Evolutionary conservation across 2,113 vertebrate genomes (phyloP).

Genomic region (Phrynocephalus versicolor): DNA sequence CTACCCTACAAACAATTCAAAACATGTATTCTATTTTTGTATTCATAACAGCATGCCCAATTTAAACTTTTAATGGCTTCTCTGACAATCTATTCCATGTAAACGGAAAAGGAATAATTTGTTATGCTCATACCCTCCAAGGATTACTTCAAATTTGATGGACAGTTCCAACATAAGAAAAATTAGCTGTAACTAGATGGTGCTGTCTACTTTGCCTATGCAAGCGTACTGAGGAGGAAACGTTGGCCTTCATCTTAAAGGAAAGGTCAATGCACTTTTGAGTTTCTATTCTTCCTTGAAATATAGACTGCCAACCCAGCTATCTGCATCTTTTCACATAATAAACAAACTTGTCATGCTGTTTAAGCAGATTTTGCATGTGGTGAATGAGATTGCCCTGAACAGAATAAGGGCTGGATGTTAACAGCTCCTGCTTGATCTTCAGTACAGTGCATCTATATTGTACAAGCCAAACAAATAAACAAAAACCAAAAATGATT

Average conservation of each 20-base stretch:
- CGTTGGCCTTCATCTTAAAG: background rate
- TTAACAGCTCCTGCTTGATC: background rate
- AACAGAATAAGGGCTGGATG: too few relatives aligned
- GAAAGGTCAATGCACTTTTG: slow-evolving; percentile 2
- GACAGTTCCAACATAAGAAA: slow-evolving; percentile 52
- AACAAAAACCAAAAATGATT: background rate
- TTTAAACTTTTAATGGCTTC: slow-evolving; percentile 71
- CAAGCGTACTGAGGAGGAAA: background rate
- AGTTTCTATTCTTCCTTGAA: background rate
- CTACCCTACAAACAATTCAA: slow-evolving; percentile 48
- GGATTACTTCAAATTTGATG: slow-evolving; percentile 63
- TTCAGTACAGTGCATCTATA: too few relatives aligned
- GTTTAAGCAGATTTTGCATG: background rate
- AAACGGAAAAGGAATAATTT: slow-evolving; percentile 52
- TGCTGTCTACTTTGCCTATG: slow-evolving; percentile 25
- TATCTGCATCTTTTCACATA: background rate
- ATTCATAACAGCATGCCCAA: slow-evolving; percentile 55
- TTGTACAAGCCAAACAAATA: too few relatives aligned
- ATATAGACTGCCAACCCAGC: background rate
- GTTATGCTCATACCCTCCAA: slow-evolving; percentile 57
- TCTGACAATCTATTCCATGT: slow-evolving; percentile 57
- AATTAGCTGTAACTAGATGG: slow-evolving; percentile 62
- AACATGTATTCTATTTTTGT: slow-evolving; percentile 38
- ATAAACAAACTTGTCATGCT: background rate
- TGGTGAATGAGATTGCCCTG: background rate